Percentiles rank a stretch among this genome's conserved stretches.
phyloP scores from a whole-genome alignment of 2,797 vertebrate species.

The Sebastes itinus region DNA sequence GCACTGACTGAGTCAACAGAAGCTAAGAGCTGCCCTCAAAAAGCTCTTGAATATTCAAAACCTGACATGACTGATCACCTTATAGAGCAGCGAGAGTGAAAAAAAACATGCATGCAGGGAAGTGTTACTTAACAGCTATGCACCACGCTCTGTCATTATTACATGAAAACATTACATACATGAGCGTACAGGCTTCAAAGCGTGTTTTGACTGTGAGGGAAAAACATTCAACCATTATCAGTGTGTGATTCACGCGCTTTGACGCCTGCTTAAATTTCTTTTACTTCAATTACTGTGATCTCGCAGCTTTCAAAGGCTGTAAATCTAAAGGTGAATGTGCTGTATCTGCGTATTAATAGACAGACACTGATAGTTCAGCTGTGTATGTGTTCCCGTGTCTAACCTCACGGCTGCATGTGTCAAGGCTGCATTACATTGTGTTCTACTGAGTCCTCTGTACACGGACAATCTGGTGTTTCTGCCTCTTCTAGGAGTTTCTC shows the following conservation, averaged over 20 bases:
- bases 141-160: background rate
- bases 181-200: background rate
- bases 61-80: slow-evolving; percentile 16
- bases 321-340: background rate
- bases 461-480: background rate
- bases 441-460: background rate
- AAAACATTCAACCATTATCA: background rate
- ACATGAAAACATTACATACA: background rate
- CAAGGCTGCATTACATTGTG: slow-evolving; percentile 7
- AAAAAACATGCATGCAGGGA: background rate
- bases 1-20: slow-evolving; percentile 52
- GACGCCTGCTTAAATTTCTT: background rate
- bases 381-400: slow-evolving; percentile 24
- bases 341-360: slow-evolving; percentile 28
- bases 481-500: background rate
- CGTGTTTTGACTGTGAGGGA: background rate
- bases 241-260: background rate
- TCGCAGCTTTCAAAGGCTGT: background rate
- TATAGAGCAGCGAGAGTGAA: background rate
- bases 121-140: slow-evolving; percentile 1
- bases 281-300: background rate
- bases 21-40: slow-evolving; percentile 26
- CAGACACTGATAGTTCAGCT: slow-evolving; percentile 17
- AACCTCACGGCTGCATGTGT: slow-evolving; percentile 5
- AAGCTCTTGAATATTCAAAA: slow-evolving; percentile 15